phyloP scores from a whole-genome alignment of 2,113 vertebrate species.

The Phycodurus eques region DNA sequence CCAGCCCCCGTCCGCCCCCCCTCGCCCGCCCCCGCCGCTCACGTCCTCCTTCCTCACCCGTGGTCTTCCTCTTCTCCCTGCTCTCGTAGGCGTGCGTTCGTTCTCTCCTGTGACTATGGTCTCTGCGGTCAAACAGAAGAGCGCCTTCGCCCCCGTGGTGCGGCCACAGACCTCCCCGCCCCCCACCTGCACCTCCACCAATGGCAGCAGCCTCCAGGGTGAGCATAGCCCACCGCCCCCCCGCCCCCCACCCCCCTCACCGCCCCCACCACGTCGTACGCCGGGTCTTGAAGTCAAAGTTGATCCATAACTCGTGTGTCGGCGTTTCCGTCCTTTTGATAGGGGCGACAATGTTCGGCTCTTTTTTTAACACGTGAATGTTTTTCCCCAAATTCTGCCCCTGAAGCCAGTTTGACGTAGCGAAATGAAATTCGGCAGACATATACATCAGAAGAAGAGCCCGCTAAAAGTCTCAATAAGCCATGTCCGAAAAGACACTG shows the following conservation, averaged over 20 bases:
- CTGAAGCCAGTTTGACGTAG: too few species aligned
- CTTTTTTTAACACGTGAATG: too few species aligned
- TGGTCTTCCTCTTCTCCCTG: constrained; percentile 57
- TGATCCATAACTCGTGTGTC: constrained; percentile 79
- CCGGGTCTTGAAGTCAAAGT: constrained; percentile 47
- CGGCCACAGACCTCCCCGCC: constrained; percentile 88
- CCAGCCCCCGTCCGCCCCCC: constrained; percentile 20
- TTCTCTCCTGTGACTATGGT: constrained; percentile 93
- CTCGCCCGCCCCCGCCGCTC: constrained; percentile 21
- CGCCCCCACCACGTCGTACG: constrained; percentile 9
- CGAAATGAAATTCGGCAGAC: too few species aligned
- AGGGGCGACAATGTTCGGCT: too few species aligned
- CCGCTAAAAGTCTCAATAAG: too few species aligned
- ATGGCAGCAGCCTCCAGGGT: constrained; percentile 89
- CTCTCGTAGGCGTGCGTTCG: constrained; percentile 83
- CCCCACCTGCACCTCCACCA: constrained; percentile 88
- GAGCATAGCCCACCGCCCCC: constrained; percentile 70
- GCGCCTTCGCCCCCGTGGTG: constrained; percentile 95
- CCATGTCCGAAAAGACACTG: too few species aligned
- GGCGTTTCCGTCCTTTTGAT: background rate
- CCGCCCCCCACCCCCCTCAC: constrained; percentile 36
- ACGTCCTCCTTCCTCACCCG: constrained; percentile 66
- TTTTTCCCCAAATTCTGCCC: too few species aligned
- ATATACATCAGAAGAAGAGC: too few species aligned
- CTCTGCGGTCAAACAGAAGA: constrained; percentile 98